Percentiles rank a stretch among this genome's conserved stretches.
These are phyloP conservation scores for Prorops nasuta DNA, from an alignment of 1,140 invertebrate species.

Conservation along the genomic window DNA sequence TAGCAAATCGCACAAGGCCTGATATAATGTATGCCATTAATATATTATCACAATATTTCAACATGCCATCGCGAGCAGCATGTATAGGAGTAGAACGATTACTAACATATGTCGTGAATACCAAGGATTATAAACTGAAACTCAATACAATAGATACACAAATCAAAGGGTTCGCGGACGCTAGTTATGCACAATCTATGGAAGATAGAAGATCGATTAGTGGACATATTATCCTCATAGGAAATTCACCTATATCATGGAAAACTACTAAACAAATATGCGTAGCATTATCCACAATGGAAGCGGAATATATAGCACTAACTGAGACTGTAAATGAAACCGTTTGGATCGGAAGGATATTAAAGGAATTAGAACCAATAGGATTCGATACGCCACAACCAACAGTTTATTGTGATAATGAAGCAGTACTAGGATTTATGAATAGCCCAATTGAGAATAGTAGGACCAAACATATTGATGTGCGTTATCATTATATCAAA, in stretches of 20 bases:
- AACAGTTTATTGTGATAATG: slow-evolving; percentile 14
- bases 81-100: slow-evolving; percentile 38
- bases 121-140: slow-evolving; percentile 12
- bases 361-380: slow-evolving; percentile 4
- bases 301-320: slow-evolving; percentile 43
- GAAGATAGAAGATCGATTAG: slow-evolving; percentile 1
- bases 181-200: slow-evolving; percentile 24
- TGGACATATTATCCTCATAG: slow-evolving; percentile 6
- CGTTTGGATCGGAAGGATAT: slow-evolving; percentile 10
- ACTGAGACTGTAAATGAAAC: slow-evolving; percentile 24
- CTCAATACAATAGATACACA: background rate
- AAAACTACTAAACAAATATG: slow-evolving; percentile 11
- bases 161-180: slow-evolving; percentile 14
- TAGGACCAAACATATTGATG: background rate
- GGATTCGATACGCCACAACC: background rate
- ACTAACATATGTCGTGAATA: slow-evolving; percentile 37
- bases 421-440: slow-evolving; percentile 14
- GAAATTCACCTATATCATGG: slow-evolving; percentile 11
- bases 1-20: background rate
- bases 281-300: slow-evolving; percentile 34
- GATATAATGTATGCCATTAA: background rate
- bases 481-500: background rate
- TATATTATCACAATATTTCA: slow-evolving; percentile 24
- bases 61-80: slow-evolving; percentile 17
- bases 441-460: slow-evolving; percentile 6